A percentile compares a stretch with the other conserved stretches of the same genome.
Conservation (phyloP, 2,797 vertebrate genomes). For the Siniperca obscura region DNA sequence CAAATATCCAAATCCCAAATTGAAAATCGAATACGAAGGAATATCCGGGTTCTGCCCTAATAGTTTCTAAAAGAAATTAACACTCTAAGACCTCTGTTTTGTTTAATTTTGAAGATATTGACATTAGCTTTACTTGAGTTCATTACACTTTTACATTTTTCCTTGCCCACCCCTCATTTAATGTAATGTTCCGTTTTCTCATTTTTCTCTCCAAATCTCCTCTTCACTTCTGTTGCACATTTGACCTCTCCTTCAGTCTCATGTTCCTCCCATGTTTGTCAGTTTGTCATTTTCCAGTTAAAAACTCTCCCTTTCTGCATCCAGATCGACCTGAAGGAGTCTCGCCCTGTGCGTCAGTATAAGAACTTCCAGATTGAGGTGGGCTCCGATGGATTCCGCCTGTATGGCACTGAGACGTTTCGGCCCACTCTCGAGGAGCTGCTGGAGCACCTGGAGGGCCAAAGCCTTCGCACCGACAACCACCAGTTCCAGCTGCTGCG, state of each 20-base stretch:
- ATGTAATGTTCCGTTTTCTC: background rate
- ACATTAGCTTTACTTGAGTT: background rate
- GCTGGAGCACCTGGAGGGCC: constrained; percentile 93
- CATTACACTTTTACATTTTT: background rate
- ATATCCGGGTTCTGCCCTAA: too few species aligned
- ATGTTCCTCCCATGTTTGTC: background rate
- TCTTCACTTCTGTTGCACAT: background rate
- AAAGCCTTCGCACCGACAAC: constrained; percentile 93
- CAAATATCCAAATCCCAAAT: too few species aligned
- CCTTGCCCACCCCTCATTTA: background rate
- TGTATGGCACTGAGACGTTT: constrained; percentile 88
- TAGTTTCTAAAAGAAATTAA: background rate
- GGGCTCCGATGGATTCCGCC: constrained; percentile 80
- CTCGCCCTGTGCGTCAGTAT: constrained; percentile 83
- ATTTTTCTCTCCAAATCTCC: background rate
- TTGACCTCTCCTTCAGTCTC: background rate
- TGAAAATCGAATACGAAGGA: too few species aligned
- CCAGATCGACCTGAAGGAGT: constrained; percentile 69
- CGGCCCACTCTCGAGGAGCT: constrained; percentile 89
- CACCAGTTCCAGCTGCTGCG: constrained; percentile 92
- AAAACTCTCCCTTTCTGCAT: background rate
- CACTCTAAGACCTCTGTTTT: background rate
- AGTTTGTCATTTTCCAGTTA: background rate
- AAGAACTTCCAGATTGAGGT: constrained; percentile 99
- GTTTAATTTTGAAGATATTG: background rate